Evolutionary conservation across 1,140 invertebrate genomes (phyloP).

Genomic region (Helicoverpa armigera): DNA sequence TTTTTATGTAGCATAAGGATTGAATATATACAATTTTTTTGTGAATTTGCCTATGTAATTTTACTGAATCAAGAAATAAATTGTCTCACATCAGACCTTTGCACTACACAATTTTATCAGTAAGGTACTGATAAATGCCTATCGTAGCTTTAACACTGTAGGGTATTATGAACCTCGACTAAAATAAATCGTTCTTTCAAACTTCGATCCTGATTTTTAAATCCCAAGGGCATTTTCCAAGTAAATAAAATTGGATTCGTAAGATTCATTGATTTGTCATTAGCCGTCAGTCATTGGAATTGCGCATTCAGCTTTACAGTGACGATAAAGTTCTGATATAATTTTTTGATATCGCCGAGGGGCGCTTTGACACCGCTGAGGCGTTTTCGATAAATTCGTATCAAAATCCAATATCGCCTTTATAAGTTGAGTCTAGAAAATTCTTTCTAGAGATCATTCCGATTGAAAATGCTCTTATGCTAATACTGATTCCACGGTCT

Average conservation of each 20-base stretch:
- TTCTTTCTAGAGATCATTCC: conserved; percentile 64
- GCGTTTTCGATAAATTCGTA: conserved; percentile 78
- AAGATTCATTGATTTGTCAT: conserved; percentile 49
- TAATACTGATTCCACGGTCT: conserved; percentile 53
- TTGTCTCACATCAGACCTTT: neutral
- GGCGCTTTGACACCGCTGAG: conserved; percentile 77
- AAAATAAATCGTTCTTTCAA: conserved; percentile 28
- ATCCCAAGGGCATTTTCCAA: conserved; percentile 27
- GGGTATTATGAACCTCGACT: neutral
- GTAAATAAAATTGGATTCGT: conserved; percentile 40
- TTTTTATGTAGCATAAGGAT: neutral
- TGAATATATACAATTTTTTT: no score
- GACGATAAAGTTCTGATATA: conserved; percentile 81
- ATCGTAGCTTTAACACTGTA: conserved; percentile 1
- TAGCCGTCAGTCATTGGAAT: conserved; percentile 58
- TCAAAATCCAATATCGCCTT: conserved; percentile 79
- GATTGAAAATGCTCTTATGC: conserved; percentile 62
- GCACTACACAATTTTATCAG: neutral
- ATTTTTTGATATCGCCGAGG: conserved; percentile 81
- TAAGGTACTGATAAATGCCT: neutral
- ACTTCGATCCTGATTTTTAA: conserved; percentile 18
- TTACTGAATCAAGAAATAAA: no score
- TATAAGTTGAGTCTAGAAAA: conserved; percentile 71
- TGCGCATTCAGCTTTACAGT: conserved; percentile 61
- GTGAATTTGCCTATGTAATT: no score